phyloP scores from a whole-genome alignment of 35 echinoderm and acorn worm species.

The Chiridota heheva region DNA sequence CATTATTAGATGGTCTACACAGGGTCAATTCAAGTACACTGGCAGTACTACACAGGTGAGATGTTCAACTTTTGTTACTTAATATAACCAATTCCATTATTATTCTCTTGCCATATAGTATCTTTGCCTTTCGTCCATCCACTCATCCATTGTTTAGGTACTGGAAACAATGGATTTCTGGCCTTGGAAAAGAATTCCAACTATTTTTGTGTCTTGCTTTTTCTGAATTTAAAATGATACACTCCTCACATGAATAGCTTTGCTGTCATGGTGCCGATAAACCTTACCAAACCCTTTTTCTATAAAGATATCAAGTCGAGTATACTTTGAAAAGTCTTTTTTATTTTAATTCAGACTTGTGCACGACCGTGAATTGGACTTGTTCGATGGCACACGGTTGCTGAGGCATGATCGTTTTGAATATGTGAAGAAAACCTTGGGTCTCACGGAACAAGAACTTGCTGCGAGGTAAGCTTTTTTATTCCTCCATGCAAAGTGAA shows the following conservation, averaged over 20 bases:
- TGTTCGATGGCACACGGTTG: conserved; percentile 92
- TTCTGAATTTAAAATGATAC: too few relatives aligned
- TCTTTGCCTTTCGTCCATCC: too few relatives aligned
- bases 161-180: too few relatives aligned
- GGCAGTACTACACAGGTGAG: conserved; percentile 84
- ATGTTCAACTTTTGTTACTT: not conserved
- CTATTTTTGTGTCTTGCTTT: too few relatives aligned
- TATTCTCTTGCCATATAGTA: not conserved
- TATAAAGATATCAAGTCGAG: too few relatives aligned
- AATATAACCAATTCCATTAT: not conserved
- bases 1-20: conserved; percentile 87
- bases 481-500: not conserved
- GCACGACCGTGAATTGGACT: conserved; percentile 83
- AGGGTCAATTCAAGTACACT: conserved; percentile 89
- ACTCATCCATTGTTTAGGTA: too few relatives aligned
- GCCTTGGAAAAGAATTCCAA: too few relatives aligned
- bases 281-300: too few relatives aligned
- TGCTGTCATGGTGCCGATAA: too few relatives aligned
- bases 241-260: too few relatives aligned
- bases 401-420: conserved; percentile 80
- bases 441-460: conserved; percentile 74
- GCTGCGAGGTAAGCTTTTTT: conserved; percentile 51
- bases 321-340: too few relatives aligned
- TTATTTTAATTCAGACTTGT: conserved; percentile 62
- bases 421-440: conserved; percentile 60